Conservation (phyloP, 1,140 invertebrate species). For the Myzus persicae region DNA sequence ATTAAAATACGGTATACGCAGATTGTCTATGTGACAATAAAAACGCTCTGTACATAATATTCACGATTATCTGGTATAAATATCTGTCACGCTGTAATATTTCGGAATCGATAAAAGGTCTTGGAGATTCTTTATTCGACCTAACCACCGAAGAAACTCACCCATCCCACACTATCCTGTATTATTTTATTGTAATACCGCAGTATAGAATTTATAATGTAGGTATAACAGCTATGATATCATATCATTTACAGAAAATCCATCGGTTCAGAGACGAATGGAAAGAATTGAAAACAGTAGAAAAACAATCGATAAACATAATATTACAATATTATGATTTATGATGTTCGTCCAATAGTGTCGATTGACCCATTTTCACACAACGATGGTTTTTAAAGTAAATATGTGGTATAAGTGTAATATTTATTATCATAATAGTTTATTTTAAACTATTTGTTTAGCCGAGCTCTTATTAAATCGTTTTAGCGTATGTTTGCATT, state of each 20-base stretch:
- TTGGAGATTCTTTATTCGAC: not conserved
- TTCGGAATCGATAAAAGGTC: not conserved
- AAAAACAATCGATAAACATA: not conserved
- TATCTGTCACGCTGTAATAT: not conserved
- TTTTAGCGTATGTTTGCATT: not conserved
- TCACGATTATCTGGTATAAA: not conserved
- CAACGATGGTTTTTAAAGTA: conserved; percentile 5
- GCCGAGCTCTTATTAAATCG: not conserved
- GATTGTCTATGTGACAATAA: not conserved
- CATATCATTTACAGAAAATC: not conserved
- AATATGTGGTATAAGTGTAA: not conserved
- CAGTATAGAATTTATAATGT: not conserved
- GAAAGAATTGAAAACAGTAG: not conserved
- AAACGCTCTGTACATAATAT: not conserved
- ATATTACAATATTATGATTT: not conserved
- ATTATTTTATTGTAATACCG: not conserved
- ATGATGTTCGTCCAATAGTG: not conserved
- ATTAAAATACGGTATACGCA: not conserved
- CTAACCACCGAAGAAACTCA: not conserved
- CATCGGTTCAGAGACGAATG: not conserved
- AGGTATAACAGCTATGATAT: not conserved
- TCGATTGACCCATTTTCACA: conserved; percentile 14
- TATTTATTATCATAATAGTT: not conserved
- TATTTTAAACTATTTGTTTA: not conserved
- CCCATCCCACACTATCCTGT: not conserved